Conservation (phyloP, 2,888 invertebrate species). For the Drosophila infuscata region DNA sequence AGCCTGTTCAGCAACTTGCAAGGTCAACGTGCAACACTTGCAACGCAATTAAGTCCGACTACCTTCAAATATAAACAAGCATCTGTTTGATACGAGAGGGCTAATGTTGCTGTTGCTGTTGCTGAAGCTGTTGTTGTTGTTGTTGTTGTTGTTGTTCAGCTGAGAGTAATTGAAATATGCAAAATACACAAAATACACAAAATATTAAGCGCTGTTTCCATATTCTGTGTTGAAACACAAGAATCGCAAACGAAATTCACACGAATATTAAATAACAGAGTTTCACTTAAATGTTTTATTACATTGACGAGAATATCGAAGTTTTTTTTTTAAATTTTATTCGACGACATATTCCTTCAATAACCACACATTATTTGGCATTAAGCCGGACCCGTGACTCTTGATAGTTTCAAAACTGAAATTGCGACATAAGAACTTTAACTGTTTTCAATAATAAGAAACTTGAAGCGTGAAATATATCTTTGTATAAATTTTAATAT, state of each 20-base stretch:
- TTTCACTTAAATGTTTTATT: neutral
- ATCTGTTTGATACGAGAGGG: constrained; percentile 22
- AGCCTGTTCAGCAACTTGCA: constrained; percentile 59
- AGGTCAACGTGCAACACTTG: constrained; percentile 61
- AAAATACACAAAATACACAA: neutral
- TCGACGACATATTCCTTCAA: too few species aligned
- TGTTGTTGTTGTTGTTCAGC: neutral
- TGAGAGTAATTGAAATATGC: neutral
- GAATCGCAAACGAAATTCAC: neutral
- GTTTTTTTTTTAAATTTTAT: neutral
- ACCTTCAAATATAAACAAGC: constrained; percentile 12
- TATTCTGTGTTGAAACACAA: neutral
- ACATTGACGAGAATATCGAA: neutral
- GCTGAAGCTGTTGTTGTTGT: neutral
- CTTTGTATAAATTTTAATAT: too few species aligned
- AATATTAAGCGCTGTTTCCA: neutral
- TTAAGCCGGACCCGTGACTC: too few species aligned
- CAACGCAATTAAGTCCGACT: constrained; percentile 58
- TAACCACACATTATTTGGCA: too few species aligned
- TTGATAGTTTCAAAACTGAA: too few species aligned
- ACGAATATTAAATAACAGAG: neutral
- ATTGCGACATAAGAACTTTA: too few species aligned
- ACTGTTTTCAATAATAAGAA: too few species aligned
- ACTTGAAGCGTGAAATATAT: too few species aligned
- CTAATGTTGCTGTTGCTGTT: constrained; percentile 12